A percentile compares a stretch with the other conserved stretches of the same genome.
Evolutionary conservation across 1,140 invertebrate genomes (phyloP).

Genomic region (Hyphantria cunea): DNA sequence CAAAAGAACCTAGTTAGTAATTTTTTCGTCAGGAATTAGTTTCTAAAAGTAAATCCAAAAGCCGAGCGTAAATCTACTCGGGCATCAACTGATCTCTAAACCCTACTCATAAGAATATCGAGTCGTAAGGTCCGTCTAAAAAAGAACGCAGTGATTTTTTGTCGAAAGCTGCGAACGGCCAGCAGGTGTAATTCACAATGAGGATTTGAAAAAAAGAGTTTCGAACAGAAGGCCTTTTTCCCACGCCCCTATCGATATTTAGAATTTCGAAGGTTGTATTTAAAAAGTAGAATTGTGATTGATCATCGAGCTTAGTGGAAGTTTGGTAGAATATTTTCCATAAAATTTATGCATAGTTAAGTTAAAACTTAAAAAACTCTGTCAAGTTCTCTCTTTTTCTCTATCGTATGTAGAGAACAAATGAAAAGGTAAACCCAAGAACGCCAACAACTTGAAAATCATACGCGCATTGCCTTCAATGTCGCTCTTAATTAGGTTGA

Average conservation of each 20-base stretch:
- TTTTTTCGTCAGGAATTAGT: neutral
- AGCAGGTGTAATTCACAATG: conserved; percentile 78
- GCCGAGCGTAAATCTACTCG: neutral
- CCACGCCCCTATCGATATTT: conserved; percentile 58
- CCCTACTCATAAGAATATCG: conserved; percentile 55
- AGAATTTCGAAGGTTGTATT: conserved; percentile 18
- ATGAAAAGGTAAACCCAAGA: too few relatives aligned
- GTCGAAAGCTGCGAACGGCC: conserved; percentile 76
- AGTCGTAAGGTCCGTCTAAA: conserved; percentile 57
- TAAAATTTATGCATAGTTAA: too few relatives aligned
- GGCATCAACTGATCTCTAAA: conserved; percentile 8
- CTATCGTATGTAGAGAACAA: too few relatives aligned
- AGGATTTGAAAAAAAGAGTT: conserved; percentile 69
- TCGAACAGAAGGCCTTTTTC: conserved; percentile 78
- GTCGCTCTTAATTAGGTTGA: too few relatives aligned
- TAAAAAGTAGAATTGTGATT: conserved; percentile 2
- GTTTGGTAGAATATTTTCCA: too few relatives aligned
- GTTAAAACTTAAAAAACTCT: too few relatives aligned
- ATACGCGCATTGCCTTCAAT: too few relatives aligned
- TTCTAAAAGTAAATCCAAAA: conserved; percentile 10
- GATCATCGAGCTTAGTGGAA: too few relatives aligned
- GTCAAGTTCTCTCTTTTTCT: too few relatives aligned
- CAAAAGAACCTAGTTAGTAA: neutral
- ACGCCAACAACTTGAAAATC: too few relatives aligned
- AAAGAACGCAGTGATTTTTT: conserved; percentile 74